Conservation (phyloP, 2,888 invertebrate genomes). For the Terebella lapidaria region DNA sequence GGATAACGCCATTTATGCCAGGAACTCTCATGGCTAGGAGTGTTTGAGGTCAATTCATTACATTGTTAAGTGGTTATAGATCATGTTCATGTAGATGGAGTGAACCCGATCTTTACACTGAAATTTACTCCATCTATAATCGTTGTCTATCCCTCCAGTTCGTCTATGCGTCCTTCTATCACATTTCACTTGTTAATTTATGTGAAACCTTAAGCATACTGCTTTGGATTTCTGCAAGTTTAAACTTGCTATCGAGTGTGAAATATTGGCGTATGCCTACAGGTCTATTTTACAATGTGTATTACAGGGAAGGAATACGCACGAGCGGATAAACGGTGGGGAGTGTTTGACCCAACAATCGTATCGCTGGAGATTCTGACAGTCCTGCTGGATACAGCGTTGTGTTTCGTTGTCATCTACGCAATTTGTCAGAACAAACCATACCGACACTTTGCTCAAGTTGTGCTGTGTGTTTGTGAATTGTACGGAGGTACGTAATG, state of each 20-base stretch:
- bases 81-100: neutral
- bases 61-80: neutral
- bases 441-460: conserved; percentile 45
- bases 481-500: conserved; percentile 47
- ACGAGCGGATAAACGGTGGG: conserved; percentile 48
- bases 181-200: neutral
- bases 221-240: neutral
- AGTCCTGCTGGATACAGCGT: conserved; percentile 33
- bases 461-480: conserved; percentile 45
- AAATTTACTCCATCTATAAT: too few species aligned
- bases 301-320: conserved; percentile 49
- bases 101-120: too few species aligned
- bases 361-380: conserved; percentile 47
- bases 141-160: too few species aligned
- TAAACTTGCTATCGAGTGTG: neutral
- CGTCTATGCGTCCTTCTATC: too few species aligned
- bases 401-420: conserved; percentile 35
- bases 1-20: too few species aligned
- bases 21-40: too few species aligned
- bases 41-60: neutral
- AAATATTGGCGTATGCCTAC: too few species aligned
- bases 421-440: conserved; percentile 33
- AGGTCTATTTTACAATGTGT: too few species aligned
- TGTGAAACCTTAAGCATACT: neutral
- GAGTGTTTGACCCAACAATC: conserved; percentile 43